Base-by-base conservation (phyloP, 2,888 invertebrate species). In the Strigamia crassipes region DNA sequence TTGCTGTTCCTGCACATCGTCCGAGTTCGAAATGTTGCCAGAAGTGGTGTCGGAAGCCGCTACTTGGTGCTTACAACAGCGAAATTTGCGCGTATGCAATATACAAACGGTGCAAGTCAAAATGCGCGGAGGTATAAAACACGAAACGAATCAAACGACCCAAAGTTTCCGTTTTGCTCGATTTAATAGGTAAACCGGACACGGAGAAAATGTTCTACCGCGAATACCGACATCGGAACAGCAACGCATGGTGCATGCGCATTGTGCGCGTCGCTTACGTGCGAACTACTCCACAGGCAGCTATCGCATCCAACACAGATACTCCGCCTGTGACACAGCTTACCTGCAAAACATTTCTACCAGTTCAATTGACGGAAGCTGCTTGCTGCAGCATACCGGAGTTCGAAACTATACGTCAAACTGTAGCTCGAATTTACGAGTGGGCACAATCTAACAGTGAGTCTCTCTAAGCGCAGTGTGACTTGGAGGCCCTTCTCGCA, bases 371-470 rank as follows among this genome's bases (percentile, higher is more conserved):
- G 18, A 31, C 81, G 15, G 81, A 81, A 66, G 56, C 61, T 6
- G 21, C 81, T 3, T 80, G 80, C 34, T 80, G 46, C 56, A 56
- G 23, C 34, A 80, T 80, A 18, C 81, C 81, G 8, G 61, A 61
- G 23, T 81, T 81, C 56, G 81, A 81, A 41, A 61, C 56, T 8
- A 81, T 81, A 21, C 81, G 61, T n/a, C 81, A 81, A 34, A 81
- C 81, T n/a, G 61, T 81, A 18, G 61, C 81, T 27, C 56, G 81
- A 12, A 81, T 81, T 23, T 61, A 61, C 38, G 61, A 56, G 15
- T 81, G 81, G 81, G 81, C 81, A 18, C 81, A 81, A 66, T 31
- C 81, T 23, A 81, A 81, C 34, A 61, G 81, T n/a, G n/a, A n/a
- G n/a, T n/a, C n/a, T n/a, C n/a, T n/a, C n/a, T n/a, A n/a, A n/a